phyloP scores from a whole-genome alignment of 2,797 vertebrate species.

The Buceros bicornis region DNA sequence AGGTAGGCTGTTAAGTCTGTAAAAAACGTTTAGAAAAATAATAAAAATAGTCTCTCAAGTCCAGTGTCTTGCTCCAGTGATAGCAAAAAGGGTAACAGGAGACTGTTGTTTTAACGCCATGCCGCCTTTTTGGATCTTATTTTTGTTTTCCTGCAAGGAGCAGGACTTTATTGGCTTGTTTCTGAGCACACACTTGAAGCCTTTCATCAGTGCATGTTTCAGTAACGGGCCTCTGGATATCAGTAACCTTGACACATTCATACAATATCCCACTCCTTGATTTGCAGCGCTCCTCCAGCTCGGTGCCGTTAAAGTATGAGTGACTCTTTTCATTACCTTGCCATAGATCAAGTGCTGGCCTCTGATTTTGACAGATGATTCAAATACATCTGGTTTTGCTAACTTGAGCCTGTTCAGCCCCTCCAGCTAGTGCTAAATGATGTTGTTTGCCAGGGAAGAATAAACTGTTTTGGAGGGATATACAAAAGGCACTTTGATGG shows the following conservation, averaged over 20 bases:
- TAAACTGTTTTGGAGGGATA: conserved; percentile 50
- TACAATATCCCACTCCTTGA: conserved; percentile 44
- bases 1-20: conserved; percentile 16
- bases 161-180: conserved; percentile 37
- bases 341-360: conserved; percentile 62
- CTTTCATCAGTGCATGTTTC: conserved; percentile 51
- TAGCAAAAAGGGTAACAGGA: conserved; percentile 52
- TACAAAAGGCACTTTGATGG: conserved; percentile 70
- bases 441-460: conserved; percentile 70
- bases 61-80: conserved; percentile 50
- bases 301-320: conserved; percentile 46
- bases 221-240: conserved; percentile 39
- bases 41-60: conserved; percentile 6
- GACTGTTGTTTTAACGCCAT: conserved; percentile 30
- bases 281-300: conserved; percentile 8
- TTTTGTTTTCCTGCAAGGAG: conserved; percentile 60
- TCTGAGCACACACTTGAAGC: conserved; percentile 8
- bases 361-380: conserved; percentile 69
- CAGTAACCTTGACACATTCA: conserved; percentile 67
- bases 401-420: conserved; percentile 35
- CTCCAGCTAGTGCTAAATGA: conserved; percentile 57
- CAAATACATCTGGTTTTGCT: conserved; percentile 74
- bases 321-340: conserved; percentile 69
- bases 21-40: conserved; percentile 53
- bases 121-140: conserved; percentile 28